Evolutionary conservation across 2,888 invertebrate genomes (phyloP).

Genomic region (Theristus sp.): DNA sequence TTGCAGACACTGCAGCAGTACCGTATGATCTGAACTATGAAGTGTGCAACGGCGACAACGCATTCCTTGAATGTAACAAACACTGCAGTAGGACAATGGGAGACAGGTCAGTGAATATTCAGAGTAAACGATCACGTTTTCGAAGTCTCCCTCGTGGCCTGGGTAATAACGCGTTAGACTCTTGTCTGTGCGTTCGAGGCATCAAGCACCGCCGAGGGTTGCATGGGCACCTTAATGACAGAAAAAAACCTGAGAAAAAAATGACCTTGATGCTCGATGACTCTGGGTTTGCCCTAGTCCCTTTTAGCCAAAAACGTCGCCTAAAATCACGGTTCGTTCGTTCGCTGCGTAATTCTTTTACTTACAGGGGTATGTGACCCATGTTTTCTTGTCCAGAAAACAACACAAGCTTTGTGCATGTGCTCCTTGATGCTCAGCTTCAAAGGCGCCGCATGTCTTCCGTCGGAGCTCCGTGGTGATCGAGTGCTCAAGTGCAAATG

Average conservation of each 20-base stretch:
- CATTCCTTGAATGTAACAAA: not conserved
- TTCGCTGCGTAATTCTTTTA: too few relatives aligned
- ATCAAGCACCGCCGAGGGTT: not conserved
- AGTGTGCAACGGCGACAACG: not conserved
- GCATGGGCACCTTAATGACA: not conserved
- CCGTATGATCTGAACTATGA: not conserved
- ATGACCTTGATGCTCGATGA: not conserved
- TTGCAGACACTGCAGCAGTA: not conserved
- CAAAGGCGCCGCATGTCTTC: not conserved
- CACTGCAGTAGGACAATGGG: not conserved
- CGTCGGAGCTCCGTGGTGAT: not conserved
- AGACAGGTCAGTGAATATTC: not conserved
- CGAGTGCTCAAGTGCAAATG: not conserved
- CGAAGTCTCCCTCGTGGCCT: too few relatives aligned
- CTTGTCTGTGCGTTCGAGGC: too few relatives aligned
- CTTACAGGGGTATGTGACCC: too few relatives aligned
- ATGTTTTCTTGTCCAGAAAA: too few relatives aligned
- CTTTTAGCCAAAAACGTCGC: too few relatives aligned
- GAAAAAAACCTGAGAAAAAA: not conserved
- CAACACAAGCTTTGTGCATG: too few relatives aligned
- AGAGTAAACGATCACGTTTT: too few relatives aligned
- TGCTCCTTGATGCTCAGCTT: too few relatives aligned
- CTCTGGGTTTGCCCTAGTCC: too few relatives aligned
- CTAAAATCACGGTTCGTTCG: too few relatives aligned
- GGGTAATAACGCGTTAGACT: too few relatives aligned